Base-by-base conservation (phyloP, 2,797 vertebrate genomes). In the Pelobates cultripes region DNA sequence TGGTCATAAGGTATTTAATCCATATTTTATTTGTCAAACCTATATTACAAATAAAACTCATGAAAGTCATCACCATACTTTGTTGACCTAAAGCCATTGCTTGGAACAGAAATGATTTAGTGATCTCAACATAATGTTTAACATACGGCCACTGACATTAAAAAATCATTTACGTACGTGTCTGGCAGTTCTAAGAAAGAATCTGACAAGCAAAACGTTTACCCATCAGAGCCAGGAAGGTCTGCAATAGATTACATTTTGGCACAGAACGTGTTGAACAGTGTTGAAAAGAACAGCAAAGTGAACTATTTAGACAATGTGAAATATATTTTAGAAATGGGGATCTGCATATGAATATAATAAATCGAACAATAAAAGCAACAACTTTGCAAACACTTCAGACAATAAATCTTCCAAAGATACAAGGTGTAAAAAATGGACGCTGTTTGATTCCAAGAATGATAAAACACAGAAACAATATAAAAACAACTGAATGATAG, bases 221-320 rank as follows among this genome's bases (percentile, higher is more conserved):
- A 60, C 15, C 67, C 14, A 13, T 57, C 41, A 43, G 14, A 41
- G 51, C 51, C 15, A 57, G 12, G 45, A 60, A 70, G 76, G 76
- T 61, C 68, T 78, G 68, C 43, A 12, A 61, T 41, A 44, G 43
- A 78, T 70, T 44, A 70, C 12, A 68, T 7, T 69, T 17, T 77
- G 53, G 76, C 42, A 63, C 43, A 41, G 7, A 51, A 61, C 47
- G 57, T 47, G 68, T 70, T 44, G 9, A 17, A 61, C 4, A 5
- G 10, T 61, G 10, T 14, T n/a, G 2, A 61, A 61, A 4, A 15
- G 57, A 13, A 61, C 14, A 9, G 9, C 10, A 61, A 15, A 53
- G 13, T 8, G 13, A 53, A 53, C 7, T 53, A 53, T 8, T 53
- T 13, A 53, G 15, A 61, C 3, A 61, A 13, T 4, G 4, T 53